Evolutionary conservation across 2,888 invertebrate species (phyloP).

Genomic region (Andricus quercusramuli): DNA sequence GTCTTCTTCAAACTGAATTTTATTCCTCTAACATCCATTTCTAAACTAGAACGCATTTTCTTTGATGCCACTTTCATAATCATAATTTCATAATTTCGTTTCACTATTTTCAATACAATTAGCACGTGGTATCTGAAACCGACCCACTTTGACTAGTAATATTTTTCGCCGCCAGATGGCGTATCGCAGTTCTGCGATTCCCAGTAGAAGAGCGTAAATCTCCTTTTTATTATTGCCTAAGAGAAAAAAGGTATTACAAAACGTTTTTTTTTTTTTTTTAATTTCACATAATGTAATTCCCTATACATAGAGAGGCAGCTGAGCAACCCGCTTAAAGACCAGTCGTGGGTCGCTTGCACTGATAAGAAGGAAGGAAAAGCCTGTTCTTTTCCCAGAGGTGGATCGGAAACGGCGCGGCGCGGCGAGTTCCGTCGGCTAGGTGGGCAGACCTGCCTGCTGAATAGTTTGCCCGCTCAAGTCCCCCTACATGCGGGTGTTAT

Average conservation of each 20-base stretch:
- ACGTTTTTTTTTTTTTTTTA: neutral
- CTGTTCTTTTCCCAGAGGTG: slow-evolving; percentile 68
- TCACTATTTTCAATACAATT: too few relatives aligned
- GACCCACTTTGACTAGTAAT: too few relatives aligned
- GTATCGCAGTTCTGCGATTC: too few relatives aligned
- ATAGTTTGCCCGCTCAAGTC: slow-evolving; percentile 48
- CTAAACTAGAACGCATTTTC: too few relatives aligned
- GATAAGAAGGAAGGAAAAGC: slow-evolving; percentile 66
- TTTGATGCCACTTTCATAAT: too few relatives aligned
- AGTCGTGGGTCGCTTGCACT: slow-evolving; percentile 50
- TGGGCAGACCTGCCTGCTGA: slow-evolving; percentile 32
- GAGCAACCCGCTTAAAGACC: slow-evolving; percentile 61
- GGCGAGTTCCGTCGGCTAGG: slow-evolving; percentile 32
- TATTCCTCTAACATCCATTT: too few relatives aligned
- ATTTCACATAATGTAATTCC: neutral
- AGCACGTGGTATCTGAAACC: too few relatives aligned
- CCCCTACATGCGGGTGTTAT: slow-evolving; percentile 70
- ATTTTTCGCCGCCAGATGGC: too few relatives aligned
- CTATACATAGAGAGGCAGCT: slow-evolving; percentile 58
- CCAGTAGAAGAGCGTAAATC: too few relatives aligned
- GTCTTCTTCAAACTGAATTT: too few relatives aligned
- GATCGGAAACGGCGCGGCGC: slow-evolving; percentile 60
- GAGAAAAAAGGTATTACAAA: neutral
- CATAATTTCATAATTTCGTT: too few relatives aligned
- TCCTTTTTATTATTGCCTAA: neutral